A percentile compares a stretch with the other conserved stretches of the same genome.
Conservation (phyloP, 2,113 vertebrate species). For the Ptyas mucosa region DNA sequence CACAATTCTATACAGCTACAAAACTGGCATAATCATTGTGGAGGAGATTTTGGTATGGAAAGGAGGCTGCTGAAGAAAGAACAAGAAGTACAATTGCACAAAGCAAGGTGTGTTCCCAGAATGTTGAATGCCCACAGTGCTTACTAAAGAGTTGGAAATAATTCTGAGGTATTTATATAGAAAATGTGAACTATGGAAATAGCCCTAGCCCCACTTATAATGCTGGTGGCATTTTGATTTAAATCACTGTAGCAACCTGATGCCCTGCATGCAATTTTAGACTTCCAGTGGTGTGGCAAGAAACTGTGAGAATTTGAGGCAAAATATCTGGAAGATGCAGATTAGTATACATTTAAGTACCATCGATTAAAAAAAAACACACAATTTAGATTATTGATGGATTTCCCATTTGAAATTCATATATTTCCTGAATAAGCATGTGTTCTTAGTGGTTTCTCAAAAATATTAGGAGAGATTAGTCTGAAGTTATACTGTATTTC, state of each 20-base stretch:
- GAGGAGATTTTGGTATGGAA: not conserved
- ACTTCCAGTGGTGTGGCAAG: not conserved
- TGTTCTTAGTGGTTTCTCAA: not conserved
- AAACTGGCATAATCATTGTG: not conserved
- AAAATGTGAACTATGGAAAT: not conserved
- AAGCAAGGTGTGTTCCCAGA: not conserved
- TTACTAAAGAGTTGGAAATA: conserved; percentile 22
- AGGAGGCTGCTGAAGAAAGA: not conserved
- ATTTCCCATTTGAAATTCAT: not conserved
- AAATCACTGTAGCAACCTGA: not conserved
- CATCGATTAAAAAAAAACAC: not conserved
- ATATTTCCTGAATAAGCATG: not conserved
- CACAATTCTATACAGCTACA: not conserved
- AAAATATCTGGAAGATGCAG: not conserved
- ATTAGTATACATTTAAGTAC: not conserved
- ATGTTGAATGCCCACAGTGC: not conserved
- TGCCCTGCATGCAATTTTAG: not conserved
- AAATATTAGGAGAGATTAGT: not conserved
- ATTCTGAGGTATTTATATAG: conserved; percentile 24
- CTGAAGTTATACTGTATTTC: not conserved
- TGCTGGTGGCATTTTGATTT: not conserved
- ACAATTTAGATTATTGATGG: not conserved
- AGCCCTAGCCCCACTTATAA: not conserved
- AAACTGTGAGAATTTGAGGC: not conserved
- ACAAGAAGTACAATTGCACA: not conserved